Conservation (phyloP, 2,888 invertebrate genomes). For the Tenthredo livida region DNA sequence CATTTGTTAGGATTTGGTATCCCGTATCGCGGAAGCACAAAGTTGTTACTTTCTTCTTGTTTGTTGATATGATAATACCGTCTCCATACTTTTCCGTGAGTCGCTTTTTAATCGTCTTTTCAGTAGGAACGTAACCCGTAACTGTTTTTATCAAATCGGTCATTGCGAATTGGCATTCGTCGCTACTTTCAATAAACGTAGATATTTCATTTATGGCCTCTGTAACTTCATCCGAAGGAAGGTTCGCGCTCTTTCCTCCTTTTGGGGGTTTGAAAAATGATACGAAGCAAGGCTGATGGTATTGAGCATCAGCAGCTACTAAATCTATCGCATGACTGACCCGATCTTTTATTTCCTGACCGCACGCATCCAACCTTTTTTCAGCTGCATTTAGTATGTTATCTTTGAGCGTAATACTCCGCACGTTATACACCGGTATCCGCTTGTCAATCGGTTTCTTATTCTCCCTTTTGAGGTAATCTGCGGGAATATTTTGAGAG, state of each 20-base stretch:
- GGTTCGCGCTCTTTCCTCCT: not conserved
- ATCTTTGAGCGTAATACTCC: no score
- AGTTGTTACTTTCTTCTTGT: not conserved
- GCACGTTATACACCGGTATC: no score
- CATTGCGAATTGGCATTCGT: constrained; percentile 49
- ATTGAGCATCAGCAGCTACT: no score
- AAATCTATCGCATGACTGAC: no score
- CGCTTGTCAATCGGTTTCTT: no score
- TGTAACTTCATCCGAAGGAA: not conserved
- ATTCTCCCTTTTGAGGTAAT: no score
- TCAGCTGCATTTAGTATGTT: no score
- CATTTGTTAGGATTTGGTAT: constrained; percentile 36
- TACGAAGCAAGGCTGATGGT: no score
- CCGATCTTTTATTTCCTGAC: no score
- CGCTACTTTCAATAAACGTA: not conserved
- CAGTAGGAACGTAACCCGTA: constrained; percentile 8
- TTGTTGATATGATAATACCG: not conserved
- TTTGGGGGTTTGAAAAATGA: no score
- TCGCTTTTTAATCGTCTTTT: not conserved
- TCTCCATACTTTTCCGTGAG: not conserved
- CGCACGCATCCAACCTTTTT: no score
- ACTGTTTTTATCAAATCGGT: not conserved
- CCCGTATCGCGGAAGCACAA: constrained; percentile 13
- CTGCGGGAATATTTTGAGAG: no score
- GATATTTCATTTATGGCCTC: not conserved